Evolutionary conservation across 1,140 invertebrate genomes (phyloP), one percentile per base, ranked within the genome.

Genomic region (Bombus picipes): DNA sequence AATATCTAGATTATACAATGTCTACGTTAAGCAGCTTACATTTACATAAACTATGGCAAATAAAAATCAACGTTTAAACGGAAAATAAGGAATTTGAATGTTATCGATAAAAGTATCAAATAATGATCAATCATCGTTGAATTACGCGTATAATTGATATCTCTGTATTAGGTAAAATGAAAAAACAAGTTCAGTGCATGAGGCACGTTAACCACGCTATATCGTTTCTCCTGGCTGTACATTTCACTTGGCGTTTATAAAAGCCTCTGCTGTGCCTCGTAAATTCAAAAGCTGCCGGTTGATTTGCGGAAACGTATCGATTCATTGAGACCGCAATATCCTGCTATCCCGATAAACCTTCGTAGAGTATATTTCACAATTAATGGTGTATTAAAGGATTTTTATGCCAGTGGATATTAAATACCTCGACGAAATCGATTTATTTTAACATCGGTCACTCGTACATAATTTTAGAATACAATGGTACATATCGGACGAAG

Each of bases 301-400:
- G 43, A 57, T 12, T 70, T 25, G 41, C 66, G 41, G 32, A 43
- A 80, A 47, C 43, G 43, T 80, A 80, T 70, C 78, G 66, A 57
- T 81, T 71, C n/a, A 39, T 70, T 32, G 43, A 25, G 15, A 70
- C 39, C 32, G 32, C 41, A 65, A 81, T 71, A 81, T 71, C 66
- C 66, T 78, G 59, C 15, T 43, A 13, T 10, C n/a, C n/a, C 22
- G 59, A 80, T 53, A 22, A 70, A 53, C 62, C 32, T 22, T 6
- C 25, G 32, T 10, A 12, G 15, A 43, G 12, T 57, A 43, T 57
- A 39, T 57, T 32, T n/a, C 39, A 18, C 41, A 28, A 73, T 9
- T 41, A 47, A 43, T 22, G 15, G 2, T 32, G 28, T n/a, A 47
- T 73, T 43, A 73, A n/a, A 28, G 25, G n/a, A 3, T 8, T 15